A percentile compares a stretch with the other conserved stretches of the same genome.
These are phyloP conservation scores for Lordiphosa collinella DNA, from an alignment of 1,140 invertebrate species.

Conservation along the genomic window DNA sequence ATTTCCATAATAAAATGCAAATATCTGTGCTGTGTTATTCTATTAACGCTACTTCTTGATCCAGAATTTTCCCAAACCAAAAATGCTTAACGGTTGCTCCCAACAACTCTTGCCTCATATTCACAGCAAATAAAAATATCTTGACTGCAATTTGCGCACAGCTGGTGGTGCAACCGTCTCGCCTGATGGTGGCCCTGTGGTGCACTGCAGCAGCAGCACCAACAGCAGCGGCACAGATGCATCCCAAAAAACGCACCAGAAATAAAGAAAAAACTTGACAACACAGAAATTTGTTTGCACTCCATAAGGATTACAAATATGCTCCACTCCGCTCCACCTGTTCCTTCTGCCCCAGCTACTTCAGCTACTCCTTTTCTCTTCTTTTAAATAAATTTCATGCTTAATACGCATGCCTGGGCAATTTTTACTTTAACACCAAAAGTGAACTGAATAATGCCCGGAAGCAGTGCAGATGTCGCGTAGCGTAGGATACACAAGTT, in stretches of 20 bases:
- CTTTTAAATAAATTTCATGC: conserved; percentile 66
- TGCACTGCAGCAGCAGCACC: conserved; percentile 25
- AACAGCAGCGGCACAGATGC: conserved; percentile 1
- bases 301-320: conserved; percentile 76
- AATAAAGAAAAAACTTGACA: conserved; percentile 51
- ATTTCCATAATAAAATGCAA: conserved; percentile 58
- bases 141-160: conserved; percentile 73
- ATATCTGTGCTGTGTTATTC: conserved; percentile 63
- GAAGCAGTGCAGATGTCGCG: conserved; percentile 70
- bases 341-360: conserved; percentile 8
- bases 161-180: conserved; percentile 72
- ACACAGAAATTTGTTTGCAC: conserved; percentile 77
- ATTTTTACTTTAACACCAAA: conserved; percentile 75
- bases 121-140: conserved; percentile 78
- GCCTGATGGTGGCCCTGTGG: conserved; percentile 52
- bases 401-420: conserved; percentile 71
- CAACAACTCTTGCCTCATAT: conserved; percentile 32
- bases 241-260: conserved; percentile 21
- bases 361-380: not conserved
- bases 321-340: conserved; percentile 10
- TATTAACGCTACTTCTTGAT: conserved; percentile 73
- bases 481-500: conserved; percentile 45
- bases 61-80: too few relatives aligned
- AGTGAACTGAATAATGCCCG: conserved; percentile 55
- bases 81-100: conserved; percentile 1